Evolutionary conservation across 1,140 invertebrate genomes (phyloP), one percentile per base, ranked within the genome.

Genomic region (Drosophila kikkawai): DNA sequence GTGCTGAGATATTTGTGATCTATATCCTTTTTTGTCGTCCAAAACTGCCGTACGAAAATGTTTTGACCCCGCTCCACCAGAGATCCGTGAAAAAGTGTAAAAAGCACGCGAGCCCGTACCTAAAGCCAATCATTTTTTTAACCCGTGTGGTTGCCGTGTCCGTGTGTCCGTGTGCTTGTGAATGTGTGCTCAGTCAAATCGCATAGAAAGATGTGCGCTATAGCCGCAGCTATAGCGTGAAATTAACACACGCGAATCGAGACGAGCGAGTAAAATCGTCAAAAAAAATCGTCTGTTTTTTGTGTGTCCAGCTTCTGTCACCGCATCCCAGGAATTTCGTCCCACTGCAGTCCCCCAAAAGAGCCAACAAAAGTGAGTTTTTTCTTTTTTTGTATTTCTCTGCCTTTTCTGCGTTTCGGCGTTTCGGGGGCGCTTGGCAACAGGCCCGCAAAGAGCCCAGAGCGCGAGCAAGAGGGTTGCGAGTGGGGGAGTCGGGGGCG

Each of bases 1-100:
- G 78, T 88, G 84, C 82, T 86, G 75, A 83, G 75, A 83, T 66
- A 42, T 87, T 80, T 80, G 84, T 88, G 74, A 75, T 83, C 66
- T 66, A 64, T 8, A 42, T 57, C 47, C 45, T 51, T 66, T 75
- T 74, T 45, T 77, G 75, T 79, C 75, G 75, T 79, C 75, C 75
- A 53, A 53, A 56, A 70, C 75, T 71, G 66, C 67, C 67, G 76
- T 65, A 48, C 76, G 42, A 48, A 36, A 71, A 79, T 79, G 75
- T 65, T 58, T 65, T 71, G 39, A 65, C 41, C 63, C 39, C 41
- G 39, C 29, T 32, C 12, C 26, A 17, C 22, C 39, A 9, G n/a
- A 39, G 11, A 48, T 12, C 42, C 51, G 37, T 68, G 22, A 37
- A 55, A 55, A 22, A 45, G 48, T 36, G 13, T 55, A 48, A 55